Percentiles rank a stretch among this genome's conserved stretches.
These are phyloP conservation scores for Cheilosia vulpina DNA, from an alignment of 2,888 invertebrate species.

Conservation along the genomic window DNA sequence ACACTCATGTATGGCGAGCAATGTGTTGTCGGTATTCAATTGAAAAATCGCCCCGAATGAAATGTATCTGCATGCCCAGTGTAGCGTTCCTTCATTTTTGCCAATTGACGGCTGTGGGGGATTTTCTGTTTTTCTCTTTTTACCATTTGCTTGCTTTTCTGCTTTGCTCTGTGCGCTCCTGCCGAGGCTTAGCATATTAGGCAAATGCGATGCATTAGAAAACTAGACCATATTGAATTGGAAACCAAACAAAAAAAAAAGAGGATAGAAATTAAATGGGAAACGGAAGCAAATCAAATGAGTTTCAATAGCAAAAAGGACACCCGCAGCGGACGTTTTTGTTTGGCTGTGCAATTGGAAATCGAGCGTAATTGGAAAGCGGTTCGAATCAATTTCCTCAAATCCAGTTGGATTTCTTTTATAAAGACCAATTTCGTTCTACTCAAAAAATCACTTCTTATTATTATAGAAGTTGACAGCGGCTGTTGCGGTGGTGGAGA, in stretches of 20 bases:
- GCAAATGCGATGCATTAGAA: constrained; percentile 28
- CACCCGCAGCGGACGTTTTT: constrained; percentile 4
- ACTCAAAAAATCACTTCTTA: too few relatives aligned
- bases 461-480: too few relatives aligned
- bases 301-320: constrained; percentile 9
- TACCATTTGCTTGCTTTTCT: background rate
- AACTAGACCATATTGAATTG: constrained; percentile 14
- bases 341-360: constrained; percentile 12
- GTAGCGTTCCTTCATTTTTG: background rate
- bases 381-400: background rate
- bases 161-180: background rate
- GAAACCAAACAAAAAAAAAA: background rate
- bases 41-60: constrained; percentile 25
- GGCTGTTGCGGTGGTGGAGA: too few relatives aligned
- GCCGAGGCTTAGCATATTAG: constrained; percentile 25
- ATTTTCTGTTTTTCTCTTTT: background rate
- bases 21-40: constrained; percentile 26
- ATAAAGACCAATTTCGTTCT: too few relatives aligned
- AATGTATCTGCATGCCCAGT: constrained; percentile 37
- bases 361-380: constrained; percentile 27
- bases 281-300: constrained; percentile 5
- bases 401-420: background rate
- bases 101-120: constrained; percentile 8
- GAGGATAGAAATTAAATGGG: background rate
- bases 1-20: background rate